phyloP scores from a whole-genome alignment of 1,140 invertebrate genomes.

The Parasteatoda tepidariorum region DNA sequence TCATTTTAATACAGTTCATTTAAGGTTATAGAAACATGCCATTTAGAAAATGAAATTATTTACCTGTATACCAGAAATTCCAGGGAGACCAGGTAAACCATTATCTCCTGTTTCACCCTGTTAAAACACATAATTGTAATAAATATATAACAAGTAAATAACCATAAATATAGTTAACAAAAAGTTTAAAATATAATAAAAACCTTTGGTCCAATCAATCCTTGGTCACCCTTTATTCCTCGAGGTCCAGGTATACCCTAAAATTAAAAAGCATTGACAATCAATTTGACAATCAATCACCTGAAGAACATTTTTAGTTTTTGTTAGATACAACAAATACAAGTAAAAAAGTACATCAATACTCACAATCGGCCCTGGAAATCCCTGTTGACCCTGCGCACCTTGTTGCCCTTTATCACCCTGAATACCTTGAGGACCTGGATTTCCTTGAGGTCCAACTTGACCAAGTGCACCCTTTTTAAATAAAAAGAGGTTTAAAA shows the following conservation, averaged over 20 bases:
- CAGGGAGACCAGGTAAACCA: slow-evolving; percentile 76
- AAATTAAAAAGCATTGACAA: background rate
- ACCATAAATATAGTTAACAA: background rate
- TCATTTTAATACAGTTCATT: too few species aligned
- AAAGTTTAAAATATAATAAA: background rate
- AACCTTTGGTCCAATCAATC: slow-evolving; percentile 48
- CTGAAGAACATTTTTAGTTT: background rate
- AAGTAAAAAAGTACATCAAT: background rate
- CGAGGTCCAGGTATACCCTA: slow-evolving; percentile 74
- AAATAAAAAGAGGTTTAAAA: background rate
- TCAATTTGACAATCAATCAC: background rate
- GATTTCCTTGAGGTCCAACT: slow-evolving; percentile 59
- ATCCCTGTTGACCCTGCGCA: slow-evolving; percentile 73
- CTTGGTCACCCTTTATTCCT: slow-evolving; percentile 82
- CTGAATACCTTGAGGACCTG: slow-evolving; percentile 55
- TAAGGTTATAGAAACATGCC: too few species aligned
- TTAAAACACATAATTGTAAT: background rate
- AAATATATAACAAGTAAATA: background rate
- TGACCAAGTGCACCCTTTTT: slow-evolving; percentile 60
- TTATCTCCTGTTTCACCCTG: slow-evolving; percentile 70
- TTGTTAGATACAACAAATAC: background rate
- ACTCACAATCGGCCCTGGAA: slow-evolving; percentile 71
- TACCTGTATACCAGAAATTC: slow-evolving; percentile 73
- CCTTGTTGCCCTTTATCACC: slow-evolving; percentile 81
- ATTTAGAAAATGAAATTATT: slow-evolving; percentile 44